phyloP scores from a whole-genome alignment of 1,140 invertebrate genomes.

The Harpegnathos saltator region DNA sequence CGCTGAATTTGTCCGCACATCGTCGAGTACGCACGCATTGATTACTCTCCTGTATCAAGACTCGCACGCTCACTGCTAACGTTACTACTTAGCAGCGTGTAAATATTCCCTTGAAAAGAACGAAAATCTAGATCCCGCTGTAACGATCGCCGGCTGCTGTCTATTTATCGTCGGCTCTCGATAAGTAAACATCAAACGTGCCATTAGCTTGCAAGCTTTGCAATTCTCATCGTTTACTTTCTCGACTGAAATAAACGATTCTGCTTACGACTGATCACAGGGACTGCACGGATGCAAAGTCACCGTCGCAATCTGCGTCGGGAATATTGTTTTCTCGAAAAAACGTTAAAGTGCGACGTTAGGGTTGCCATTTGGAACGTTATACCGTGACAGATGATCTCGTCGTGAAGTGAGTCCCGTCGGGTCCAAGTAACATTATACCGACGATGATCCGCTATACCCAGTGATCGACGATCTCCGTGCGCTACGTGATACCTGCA shows the following conservation, averaged over 20 bases:
- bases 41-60: too few species aligned
- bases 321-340: background rate
- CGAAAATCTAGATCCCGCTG: too few species aligned
- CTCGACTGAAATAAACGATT: background rate
- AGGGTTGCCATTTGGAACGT: background rate
- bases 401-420: slow-evolving; percentile 1
- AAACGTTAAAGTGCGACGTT: background rate
- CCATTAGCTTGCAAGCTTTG: too few species aligned
- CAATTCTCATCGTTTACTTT: too few species aligned
- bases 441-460: slow-evolving; percentile 32
- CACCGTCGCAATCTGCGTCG: background rate
- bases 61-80: too few species aligned
- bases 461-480: slow-evolving; percentile 13
- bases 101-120: too few species aligned
- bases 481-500: slow-evolving; percentile 16
- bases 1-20: background rate
- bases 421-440: slow-evolving; percentile 17
- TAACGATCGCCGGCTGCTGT: too few species aligned
- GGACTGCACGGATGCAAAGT: background rate
- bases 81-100: too few species aligned
- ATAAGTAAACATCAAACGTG: too few species aligned
- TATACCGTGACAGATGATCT: slow-evolving; percentile 33
- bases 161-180: too few species aligned
- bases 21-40: too few species aligned
- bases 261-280: background rate